These are phyloP conservation scores for Crenuchus spilurus DNA, from an alignment of 2,797 vertebrate genomes.

Conservation along the genomic window DNA sequence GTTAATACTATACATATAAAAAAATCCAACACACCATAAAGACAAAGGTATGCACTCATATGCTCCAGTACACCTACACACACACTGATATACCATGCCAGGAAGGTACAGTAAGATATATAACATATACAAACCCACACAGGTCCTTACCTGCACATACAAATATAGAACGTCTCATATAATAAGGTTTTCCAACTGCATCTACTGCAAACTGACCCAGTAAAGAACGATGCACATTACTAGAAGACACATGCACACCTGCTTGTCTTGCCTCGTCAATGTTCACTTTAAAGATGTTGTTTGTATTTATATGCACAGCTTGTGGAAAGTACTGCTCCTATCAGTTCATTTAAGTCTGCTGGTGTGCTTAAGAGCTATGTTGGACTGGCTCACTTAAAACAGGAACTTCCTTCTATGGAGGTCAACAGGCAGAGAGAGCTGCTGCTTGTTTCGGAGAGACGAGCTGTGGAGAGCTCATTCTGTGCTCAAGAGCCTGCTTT, in stretches of 20 bases:
- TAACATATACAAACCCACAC: background rate
- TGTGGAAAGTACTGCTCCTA: conserved; percentile 9
- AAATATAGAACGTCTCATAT: background rate
- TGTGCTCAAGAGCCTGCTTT: conserved; percentile 19
- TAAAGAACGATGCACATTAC: background rate
- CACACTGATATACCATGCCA: conserved; percentile 1
- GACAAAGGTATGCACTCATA: conserved; percentile 15
- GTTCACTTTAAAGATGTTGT: too few species aligned
- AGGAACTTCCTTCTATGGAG: conserved; percentile 39
- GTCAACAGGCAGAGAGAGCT: conserved; percentile 36
- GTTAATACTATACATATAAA: conserved; percentile 37
- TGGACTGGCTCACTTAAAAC: background rate
- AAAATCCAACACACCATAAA: conserved; percentile 19
- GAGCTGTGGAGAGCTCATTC: conserved; percentile 17
- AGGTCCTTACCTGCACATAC: background rate
- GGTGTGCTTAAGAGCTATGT: conserved; percentile 26
- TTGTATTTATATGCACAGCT: background rate
- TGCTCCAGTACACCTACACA: conserved; percentile 22
- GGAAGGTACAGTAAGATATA: conserved; percentile 13
- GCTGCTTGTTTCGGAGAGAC: conserved; percentile 14
- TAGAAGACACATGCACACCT: conserved; percentile 6
- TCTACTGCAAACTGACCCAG: background rate
- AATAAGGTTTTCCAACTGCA: background rate
- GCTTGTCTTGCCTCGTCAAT: too few species aligned
- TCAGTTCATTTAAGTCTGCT: conserved; percentile 25